Evolutionary conservation across 2,113 vertebrate genomes (phyloP), one percentile per base, ranked within the genome.

Genomic region (Gorsachius goisagi): DNA sequence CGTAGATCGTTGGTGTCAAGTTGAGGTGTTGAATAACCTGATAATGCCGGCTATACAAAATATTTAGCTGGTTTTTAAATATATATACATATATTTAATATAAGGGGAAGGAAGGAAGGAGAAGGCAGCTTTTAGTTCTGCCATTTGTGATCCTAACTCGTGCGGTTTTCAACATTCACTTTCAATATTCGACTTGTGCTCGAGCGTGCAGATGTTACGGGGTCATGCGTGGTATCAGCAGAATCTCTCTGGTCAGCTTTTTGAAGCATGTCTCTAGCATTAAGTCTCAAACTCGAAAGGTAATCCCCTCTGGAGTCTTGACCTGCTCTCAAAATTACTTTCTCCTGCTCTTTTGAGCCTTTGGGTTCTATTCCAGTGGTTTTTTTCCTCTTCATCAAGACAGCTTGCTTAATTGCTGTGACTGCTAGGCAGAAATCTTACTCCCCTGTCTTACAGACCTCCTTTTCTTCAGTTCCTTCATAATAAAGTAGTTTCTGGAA

Each of bases 241-340:
- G 63, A 60, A 59, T 72, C 79, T 84, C 44, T 0, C 79, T 77
- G 32, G 39, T 86, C 90, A 88, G 89, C 73, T 94, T 92, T 63
- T 33, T 0, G 7, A 60, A 75, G 87, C 30, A 2, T 45, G 77
- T 94, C 91, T 93, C 23, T 60, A 87, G 74, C 11, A 4, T 82
- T 96, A 64, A 94, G 84, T 67, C 91, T 96, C 89, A 60, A 82
- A 72, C 45, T 82, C 58, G 87, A 64, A 72, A 88, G 85, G 66
- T 79, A 89, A 88, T 91, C 74, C 89, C 89, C 87, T 92, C 27
- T 7, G 89, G 94, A 97, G 87, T 10, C 87, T 78, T 95, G 89
- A 88, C 91, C 95, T 96, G 85, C 87, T 93, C 90, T 84, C 83
- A 26, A 37, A 81, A 93, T 87, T 58, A 75, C 87, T 92, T 92